Evolutionary conservation across 2,888 invertebrate genomes (phyloP).

Genomic region (Petrolisthes manimaculis): DNA sequence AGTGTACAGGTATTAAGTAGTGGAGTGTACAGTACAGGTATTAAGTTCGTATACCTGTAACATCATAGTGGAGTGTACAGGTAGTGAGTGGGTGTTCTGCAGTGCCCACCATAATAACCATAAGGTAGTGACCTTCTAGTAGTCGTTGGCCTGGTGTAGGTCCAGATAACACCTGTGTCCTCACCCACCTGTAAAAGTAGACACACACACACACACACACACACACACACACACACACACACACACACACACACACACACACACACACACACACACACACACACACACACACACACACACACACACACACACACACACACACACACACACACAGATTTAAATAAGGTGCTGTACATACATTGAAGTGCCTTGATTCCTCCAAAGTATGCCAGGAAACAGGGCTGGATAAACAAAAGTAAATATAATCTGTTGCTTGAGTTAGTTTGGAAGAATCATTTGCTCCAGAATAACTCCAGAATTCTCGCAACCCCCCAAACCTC

Average conservation of each 20-base stretch:
- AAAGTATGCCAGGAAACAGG: too few relatives aligned
- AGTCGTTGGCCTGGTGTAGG: constrained; percentile 27
- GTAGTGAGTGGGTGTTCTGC: constrained; percentile 28
- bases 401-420: too few relatives aligned
- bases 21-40: too few relatives aligned
- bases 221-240: background rate
- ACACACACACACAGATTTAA: too few relatives aligned
- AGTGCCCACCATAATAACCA: constrained; percentile 30
- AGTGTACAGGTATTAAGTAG: constrained; percentile 29
- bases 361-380: too few relatives aligned
- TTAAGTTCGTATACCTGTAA: constrained; percentile 33
- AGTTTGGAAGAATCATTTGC: too few relatives aligned
- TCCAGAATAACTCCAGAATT: too few relatives aligned
- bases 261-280: constrained; percentile 1
- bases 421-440: too few relatives aligned
- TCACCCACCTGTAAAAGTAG: constrained; percentile 13
- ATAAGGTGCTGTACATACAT: too few relatives aligned
- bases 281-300: constrained; percentile 1
- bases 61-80: constrained; percentile 38
- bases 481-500: too few relatives aligned
- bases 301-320: constrained; percentile 1
- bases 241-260: constrained; percentile 1
- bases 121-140: constrained; percentile 38
- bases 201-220: background rate
- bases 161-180: constrained; percentile 32